phyloP scores from a whole-genome alignment of 2,113 vertebrate species.

The Pimephales promelas region DNA sequence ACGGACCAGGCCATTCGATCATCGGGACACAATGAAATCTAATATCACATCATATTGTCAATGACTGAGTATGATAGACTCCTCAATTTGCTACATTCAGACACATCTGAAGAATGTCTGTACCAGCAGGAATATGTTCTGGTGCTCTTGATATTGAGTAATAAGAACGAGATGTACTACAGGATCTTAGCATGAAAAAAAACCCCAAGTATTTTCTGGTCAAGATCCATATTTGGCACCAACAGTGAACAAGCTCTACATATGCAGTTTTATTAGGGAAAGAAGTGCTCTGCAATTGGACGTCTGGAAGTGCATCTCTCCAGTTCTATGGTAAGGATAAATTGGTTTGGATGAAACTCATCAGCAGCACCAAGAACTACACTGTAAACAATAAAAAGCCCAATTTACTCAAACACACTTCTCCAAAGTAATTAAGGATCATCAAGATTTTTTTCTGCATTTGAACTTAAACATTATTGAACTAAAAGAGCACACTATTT shows the following conservation, averaged over 20 bases:
- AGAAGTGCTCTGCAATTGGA: background rate
- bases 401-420: background rate
- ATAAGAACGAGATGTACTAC: conserved; percentile 25
- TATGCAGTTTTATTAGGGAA: background rate
- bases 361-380: background rate
- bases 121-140: background rate
- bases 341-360: background rate
- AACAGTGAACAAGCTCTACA: background rate
- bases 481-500: too few species aligned
- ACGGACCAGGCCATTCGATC: conserved; percentile 22
- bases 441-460: background rate
- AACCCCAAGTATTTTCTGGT: conserved; percentile 33
- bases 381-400: background rate
- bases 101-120: conserved; percentile 35
- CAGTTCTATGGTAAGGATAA: background rate
- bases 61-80: background rate
- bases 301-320: background rate
- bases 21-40: conserved; percentile 1
- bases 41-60: conserved; percentile 34
- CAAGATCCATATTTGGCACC: conserved; percentile 26
- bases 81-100: conserved; percentile 26
- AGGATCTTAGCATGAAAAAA: conserved; percentile 21
- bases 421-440: background rate
- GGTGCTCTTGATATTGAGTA: background rate
- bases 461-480: too few species aligned